Evolutionary conservation across 1,140 invertebrate genomes (phyloP).

Genomic region (Diorhabda sublineata): DNA sequence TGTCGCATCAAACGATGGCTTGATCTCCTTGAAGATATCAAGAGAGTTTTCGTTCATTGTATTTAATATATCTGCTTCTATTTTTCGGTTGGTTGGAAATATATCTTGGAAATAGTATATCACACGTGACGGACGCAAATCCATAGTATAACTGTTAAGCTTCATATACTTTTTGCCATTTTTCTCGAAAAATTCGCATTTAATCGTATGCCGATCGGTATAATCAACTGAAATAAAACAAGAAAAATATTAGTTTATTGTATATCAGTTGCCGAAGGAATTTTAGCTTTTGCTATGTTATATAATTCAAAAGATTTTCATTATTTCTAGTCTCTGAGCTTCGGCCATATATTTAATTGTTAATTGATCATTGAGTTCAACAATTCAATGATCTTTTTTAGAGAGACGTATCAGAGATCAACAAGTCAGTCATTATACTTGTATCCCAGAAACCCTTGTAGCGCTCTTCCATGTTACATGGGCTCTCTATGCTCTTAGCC

Average conservation of each 20-base stretch:
- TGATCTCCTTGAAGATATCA: constrained; percentile 31
- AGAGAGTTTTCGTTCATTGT: constrained; percentile 33
- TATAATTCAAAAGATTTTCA: too few species aligned
- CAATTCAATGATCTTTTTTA: too few species aligned
- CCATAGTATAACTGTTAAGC: constrained; percentile 17
- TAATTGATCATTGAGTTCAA: too few species aligned
- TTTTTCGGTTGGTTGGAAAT: constrained; percentile 30
- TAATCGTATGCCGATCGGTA: constrained; percentile 22
- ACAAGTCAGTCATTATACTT: too few species aligned
- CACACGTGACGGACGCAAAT: constrained; percentile 15
- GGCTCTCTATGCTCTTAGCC: too few species aligned
- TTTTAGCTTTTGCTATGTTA: too few species aligned
- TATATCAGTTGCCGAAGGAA: neutral
- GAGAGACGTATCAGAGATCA: too few species aligned
- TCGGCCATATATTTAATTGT: too few species aligned
- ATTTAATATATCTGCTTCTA: constrained; percentile 28
- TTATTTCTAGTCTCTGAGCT: too few species aligned
- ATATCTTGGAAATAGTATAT: constrained; percentile 33
- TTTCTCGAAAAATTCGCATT: constrained; percentile 34
- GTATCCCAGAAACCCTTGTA: too few species aligned
- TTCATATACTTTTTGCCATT: constrained; percentile 26
- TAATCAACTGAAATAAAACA: constrained; percentile 18
- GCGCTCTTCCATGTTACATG: too few species aligned
- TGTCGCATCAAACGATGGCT: constrained; percentile 34
- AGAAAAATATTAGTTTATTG: neutral